phyloP scores from a whole-genome alignment of 2,888 invertebrate species.

The Drosophila quinaria region DNA sequence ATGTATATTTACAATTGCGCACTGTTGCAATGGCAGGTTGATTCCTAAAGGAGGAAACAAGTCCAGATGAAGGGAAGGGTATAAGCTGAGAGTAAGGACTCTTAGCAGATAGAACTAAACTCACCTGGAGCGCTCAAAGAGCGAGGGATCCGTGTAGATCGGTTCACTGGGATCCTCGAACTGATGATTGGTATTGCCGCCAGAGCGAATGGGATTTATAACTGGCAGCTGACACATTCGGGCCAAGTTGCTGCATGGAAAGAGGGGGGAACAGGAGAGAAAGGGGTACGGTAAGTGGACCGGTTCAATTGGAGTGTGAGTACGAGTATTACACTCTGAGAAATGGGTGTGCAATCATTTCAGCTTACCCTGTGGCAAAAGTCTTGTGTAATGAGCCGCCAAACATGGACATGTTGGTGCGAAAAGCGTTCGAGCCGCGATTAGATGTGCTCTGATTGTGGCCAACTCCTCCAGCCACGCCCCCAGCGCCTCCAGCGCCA shows the following conservation, averaged over 20 bases:
- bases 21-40: constrained; percentile 39
- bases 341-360: no score
- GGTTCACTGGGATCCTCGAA: constrained; percentile 97
- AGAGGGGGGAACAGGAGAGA: not conserved
- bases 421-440: constrained; percentile 81
- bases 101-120: constrained; percentile 1
- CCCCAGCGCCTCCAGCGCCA: constrained; percentile 20
- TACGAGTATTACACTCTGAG: constrained; percentile 4
- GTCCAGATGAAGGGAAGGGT: not conserved
- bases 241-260: constrained; percentile 83
- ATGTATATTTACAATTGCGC: constrained; percentile 71
- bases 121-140: constrained; percentile 93
- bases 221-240: constrained; percentile 86
- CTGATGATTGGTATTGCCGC: constrained; percentile 84
- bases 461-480: constrained; percentile 31
- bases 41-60: constrained; percentile 27
- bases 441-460: constrained; percentile 76
- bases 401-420: constrained; percentile 87
- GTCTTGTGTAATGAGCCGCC: constrained; percentile 90
- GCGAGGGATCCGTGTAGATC: constrained; percentile 96
- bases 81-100: not conserved
- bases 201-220: constrained; percentile 86
- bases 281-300: constrained; percentile 40
- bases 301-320: constrained; percentile 32
- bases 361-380: constrained; percentile 88